Evolutionary conservation across 2,888 invertebrate species (phyloP).

Genomic region (Hydrotaea cyrtoneurina): DNA sequence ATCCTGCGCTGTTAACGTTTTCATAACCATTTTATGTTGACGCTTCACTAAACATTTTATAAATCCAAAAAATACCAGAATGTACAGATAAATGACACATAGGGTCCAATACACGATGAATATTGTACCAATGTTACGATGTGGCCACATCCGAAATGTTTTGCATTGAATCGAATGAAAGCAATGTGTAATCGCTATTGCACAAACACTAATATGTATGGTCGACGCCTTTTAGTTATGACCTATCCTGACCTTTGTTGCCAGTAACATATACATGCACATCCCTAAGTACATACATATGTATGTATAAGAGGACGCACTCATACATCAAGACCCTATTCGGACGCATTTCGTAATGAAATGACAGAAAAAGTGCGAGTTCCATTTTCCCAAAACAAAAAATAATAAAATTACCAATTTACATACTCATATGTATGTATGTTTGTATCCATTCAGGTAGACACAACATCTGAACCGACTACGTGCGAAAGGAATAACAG

Average conservation of each 20-base stretch:
- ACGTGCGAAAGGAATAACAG: neutral
- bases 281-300: constrained; percentile 26
- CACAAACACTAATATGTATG: constrained; percentile 69
- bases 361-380: constrained; percentile 61
- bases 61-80: too few relatives aligned
- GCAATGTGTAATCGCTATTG: constrained; percentile 21
- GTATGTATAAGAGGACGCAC: constrained; percentile 17
- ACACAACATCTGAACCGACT: neutral
- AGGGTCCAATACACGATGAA: too few relatives aligned
- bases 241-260: constrained; percentile 81
- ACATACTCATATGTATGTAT: constrained; percentile 21
- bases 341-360: constrained; percentile 47
- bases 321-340: neutral
- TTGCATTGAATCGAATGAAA: neutral
- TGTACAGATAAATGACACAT: too few relatives aligned
- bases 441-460: neutral
- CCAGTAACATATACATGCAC: constrained; percentile 70
- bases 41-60: too few relatives aligned
- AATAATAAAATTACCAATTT: constrained; percentile 55
- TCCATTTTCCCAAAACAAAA: constrained; percentile 61
- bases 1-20: too few relatives aligned
- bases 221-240: constrained; percentile 81
- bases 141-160: too few relatives aligned
- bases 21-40: too few relatives aligned
- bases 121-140: neutral